These are phyloP conservation scores for Brotula barbata DNA, from an alignment of 2,797 vertebrate species.

Conservation along the genomic window DNA sequence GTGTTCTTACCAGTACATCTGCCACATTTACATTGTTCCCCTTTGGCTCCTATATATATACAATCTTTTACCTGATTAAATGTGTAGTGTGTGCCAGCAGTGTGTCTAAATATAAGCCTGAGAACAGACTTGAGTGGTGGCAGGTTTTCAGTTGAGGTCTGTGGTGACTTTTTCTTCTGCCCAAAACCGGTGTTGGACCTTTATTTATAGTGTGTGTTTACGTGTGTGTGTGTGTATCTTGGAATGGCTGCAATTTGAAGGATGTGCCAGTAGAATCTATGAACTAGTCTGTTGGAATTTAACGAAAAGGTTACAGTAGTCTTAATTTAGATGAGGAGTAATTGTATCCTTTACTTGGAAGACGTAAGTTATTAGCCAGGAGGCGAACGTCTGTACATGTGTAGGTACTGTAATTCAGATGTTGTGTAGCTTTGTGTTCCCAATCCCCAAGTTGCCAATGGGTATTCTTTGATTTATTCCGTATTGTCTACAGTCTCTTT, in stretches of 20 bases:
- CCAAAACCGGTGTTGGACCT: slow-evolving; percentile 42
- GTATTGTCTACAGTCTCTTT: too few relatives aligned
- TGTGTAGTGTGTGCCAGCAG: slow-evolving; percentile 30
- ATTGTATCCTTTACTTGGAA: slow-evolving; percentile 53
- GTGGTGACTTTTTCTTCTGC: slow-evolving; percentile 62
- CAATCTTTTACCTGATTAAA: slow-evolving; percentile 61
- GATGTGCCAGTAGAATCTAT: slow-evolving; percentile 47
- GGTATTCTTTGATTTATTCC: not conserved
- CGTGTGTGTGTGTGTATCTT: slow-evolving; percentile 34
- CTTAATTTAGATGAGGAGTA: slow-evolving; percentile 66
- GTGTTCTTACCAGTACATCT: slow-evolving; percentile 42
- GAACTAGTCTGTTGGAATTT: slow-evolving; percentile 44
- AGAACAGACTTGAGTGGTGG: slow-evolving; percentile 34
- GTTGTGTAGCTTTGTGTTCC: slow-evolving; percentile 22
- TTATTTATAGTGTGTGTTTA: slow-evolving; percentile 68
- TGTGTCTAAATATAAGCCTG: slow-evolving; percentile 58
- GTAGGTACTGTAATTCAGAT: slow-evolving; percentile 25
- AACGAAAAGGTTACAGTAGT: slow-evolving; percentile 59
- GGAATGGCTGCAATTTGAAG: slow-evolving; percentile 59
- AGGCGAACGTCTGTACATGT: slow-evolving; percentile 23
- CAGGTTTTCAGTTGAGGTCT: slow-evolving; percentile 45
- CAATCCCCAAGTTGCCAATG: not conserved
- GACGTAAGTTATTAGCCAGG: slow-evolving; percentile 45
- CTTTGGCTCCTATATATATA: slow-evolving; percentile 54
- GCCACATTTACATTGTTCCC: slow-evolving; percentile 31